Base-by-base conservation (phyloP, 2,888 invertebrate species). In the Apotomis turbidana region DNA sequence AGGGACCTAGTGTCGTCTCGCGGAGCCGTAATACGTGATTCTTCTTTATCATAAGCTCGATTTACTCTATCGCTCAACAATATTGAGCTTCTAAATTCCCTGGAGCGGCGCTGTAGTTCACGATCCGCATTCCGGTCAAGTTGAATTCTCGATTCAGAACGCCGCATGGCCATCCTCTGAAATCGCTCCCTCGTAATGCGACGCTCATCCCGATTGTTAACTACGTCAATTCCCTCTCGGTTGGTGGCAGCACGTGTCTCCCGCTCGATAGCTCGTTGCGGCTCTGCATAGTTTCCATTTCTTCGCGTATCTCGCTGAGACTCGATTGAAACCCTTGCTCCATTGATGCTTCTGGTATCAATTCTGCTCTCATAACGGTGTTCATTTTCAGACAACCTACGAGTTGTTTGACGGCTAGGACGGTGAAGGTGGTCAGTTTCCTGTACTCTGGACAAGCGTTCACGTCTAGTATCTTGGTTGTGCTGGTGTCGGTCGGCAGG, bases 161-260 rank as follows among this genome's bases (percentile, higher is more conserved):
- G 70, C 13, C 49, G 70, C 12, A 8, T 51, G 27, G 62, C 72
- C 67, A 67, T 62, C 36, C 44, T 59, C 13, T 57, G 51, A 52
- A 12, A 3, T 52, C 36, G 68, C 13, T 72, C 64, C 4, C 72
- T 67, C 15, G 51, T 10, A n/a, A 62, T 46, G 12, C 73, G 71
- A 36, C 64, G 63, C n/a, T 27, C 66, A 49, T 58, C n/a, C 49
- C 57, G n/a, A 41, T 6, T 46, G 52, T n/a, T 60, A 6, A 70
- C 67, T 77, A 74, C 74, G 72, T 76, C 74, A 72, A 73, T 64
- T 59, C 76, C 73, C 64, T 70, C 63, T 70, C 74, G 66, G 63
- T 74, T 67, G 59, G 66, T 63, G 49, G 75, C 13, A 61, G 68
- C 54, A 52, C 74, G 75, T 10, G 49, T 61, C 54, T 76, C 75